Evolutionary conservation across 1,140 invertebrate genomes (phyloP), one percentile per base, ranked within the genome.

Genomic region (Macrobrachium nipponense): DNA sequence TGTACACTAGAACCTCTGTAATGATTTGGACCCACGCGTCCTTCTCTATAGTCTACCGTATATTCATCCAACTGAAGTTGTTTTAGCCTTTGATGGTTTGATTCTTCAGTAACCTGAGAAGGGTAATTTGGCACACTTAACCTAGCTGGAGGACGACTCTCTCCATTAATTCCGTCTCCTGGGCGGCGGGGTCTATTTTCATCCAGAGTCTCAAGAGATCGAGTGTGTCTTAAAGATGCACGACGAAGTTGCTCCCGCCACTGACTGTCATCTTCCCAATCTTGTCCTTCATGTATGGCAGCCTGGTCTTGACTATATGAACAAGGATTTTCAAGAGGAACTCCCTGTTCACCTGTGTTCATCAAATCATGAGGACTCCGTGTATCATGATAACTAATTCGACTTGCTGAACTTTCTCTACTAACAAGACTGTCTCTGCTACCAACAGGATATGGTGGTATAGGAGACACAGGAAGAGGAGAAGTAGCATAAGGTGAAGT

Each of bases 211-310:
- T 90, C 89, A 27, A 90, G 66, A 10, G 89, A 90, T 72, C 95
- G 93, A 0, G 95, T 95, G 90, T 96, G 95, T 77, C 95, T 92
- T 87, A 96, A 93, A 87, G 95, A 96, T 2, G 95, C 95, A 86
- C 94, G 93, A 60, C 95, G 92, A 20, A 96, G 91, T 89, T 94
- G 95, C 89, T 96, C 95, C 78, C 95, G 92, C 95, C 96, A 96
- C 0, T 96, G 91, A 10, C 93, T 91, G 90, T 97, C 95, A 91
- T 96, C 95, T 90, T 96, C 95, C 95, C 95, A 96, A 43, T 95
- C 95, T 94, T 87, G 95, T 94, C 44, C 93, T 93, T 77, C 82
- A 58, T 36, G 78, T 15, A 82, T 58, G 58, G 18, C 17, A 27
- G 44, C 44, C 27, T 76, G 68, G 11, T 70, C 68, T 5, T 70